Base-by-base conservation (phyloP, 2,888 invertebrate species). In the Lithophane socia region DNA sequence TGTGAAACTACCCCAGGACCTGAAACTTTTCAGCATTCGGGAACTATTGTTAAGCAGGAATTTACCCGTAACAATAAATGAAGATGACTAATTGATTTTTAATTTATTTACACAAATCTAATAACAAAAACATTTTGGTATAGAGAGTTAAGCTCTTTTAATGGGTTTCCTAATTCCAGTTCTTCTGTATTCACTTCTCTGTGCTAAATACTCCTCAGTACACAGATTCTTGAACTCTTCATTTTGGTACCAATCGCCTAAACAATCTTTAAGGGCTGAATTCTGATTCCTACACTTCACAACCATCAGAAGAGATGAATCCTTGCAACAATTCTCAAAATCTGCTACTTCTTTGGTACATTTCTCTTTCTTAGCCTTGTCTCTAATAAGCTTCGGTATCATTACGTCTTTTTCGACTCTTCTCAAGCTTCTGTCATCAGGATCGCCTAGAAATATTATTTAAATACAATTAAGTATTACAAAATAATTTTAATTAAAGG, bases 401-500 rank as follows among this genome's bases (percentile, higher is more conserved):
- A 99, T 92, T 29, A 99, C 98, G 91, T 99, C 99, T 37, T 95
- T 95, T 95, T 99, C 99, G 4, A 99, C 98, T 97, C 98, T 98
- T 87, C 99, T 97, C 72, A 99, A 94, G n/a, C 96, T 96, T 90
- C 92, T 97, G 93, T 99, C 99, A 86, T 98, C 96, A 2, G 99
- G 99, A 95, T 99, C 98, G 80, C 99, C 99, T 98, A 91, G 94
- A 80, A 83, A 79, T 75, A 73, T 68, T 56, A 66, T 58, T 73
- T 47, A 44, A 3, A 63, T 83, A 61, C 37, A 37, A 2, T 37
- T 37, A 29, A 24, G 10, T n/a, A 56, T n/a, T 58, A 68, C 9
- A 66, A 52, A 21, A 65, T 47, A 24, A 73, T 63, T 16, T 0
- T 8, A 24, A n/a, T n/a, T n/a, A n/a, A n/a, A 3, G 29, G 29